phyloP scores from a whole-genome alignment of 1,140 invertebrate species.

The Drosophila novamexicana region DNA sequence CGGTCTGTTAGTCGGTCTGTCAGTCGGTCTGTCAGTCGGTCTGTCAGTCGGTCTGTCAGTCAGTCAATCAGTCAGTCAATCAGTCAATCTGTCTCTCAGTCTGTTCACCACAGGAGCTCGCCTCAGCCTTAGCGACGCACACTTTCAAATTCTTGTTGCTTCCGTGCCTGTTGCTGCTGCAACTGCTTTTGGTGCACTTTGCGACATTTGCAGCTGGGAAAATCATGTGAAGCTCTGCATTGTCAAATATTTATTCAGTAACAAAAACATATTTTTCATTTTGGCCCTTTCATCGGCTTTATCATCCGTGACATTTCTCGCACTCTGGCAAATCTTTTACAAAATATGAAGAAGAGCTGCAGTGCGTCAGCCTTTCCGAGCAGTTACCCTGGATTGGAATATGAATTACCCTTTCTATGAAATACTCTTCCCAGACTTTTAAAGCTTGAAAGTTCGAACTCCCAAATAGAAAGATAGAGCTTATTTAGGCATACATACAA shows the following conservation, averaged over 20 bases:
- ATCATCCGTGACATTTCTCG: conserved; percentile 53
- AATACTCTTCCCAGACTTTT: no score
- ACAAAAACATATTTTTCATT: conserved; percentile 56
- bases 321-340: conserved; percentile 28
- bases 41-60: neutral
- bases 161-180: conserved; percentile 22
- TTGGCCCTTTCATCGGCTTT: conserved; percentile 43
- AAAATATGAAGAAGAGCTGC: conserved; percentile 12
- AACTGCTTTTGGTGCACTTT: conserved; percentile 15
- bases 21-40: neutral
- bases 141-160: conserved; percentile 52
- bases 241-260: conserved; percentile 68
- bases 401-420: no score
- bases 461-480: no score
- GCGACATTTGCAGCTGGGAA: conserved; percentile 19
- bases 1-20: conserved; percentile 6
- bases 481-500: no score
- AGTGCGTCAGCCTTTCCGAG: no score
- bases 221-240: conserved; percentile 31
- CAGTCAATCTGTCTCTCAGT: neutral
- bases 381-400: neutral
- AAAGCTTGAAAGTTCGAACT: no score
- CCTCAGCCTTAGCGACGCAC: conserved; percentile 41
- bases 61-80: neutral
- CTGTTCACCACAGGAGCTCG: conserved; percentile 12